A percentile compares a stretch with the other conserved stretches of the same genome.
These are phyloP conservation scores for Hydrozoanthus tunicans DNA, from an alignment of 64 coral and sea anemone species.

Conservation along the genomic window DNA sequence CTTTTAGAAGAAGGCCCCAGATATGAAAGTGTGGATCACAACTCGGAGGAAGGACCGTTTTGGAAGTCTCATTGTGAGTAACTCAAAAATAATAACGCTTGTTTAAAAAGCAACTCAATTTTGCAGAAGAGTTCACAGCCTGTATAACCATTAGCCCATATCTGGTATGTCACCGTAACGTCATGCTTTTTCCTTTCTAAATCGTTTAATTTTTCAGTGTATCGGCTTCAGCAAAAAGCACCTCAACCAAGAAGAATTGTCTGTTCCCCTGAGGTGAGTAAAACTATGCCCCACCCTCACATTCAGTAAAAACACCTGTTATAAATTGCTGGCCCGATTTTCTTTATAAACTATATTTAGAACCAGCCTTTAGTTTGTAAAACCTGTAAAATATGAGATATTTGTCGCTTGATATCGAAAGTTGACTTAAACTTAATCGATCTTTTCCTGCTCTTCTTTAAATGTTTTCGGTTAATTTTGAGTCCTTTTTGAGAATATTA, in stretches of 20 bases:
- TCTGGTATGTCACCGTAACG: not conserved
- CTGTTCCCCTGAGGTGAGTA: constrained; percentile 76
- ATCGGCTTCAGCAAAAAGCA: constrained; percentile 88
- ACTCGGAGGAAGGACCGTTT: constrained; percentile 42
- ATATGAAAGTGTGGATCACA: constrained; percentile 30
- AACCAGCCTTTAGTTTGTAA: not conserved
- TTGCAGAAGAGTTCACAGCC: not conserved
- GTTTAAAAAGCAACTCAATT: not conserved
- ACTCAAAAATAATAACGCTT: not conserved
- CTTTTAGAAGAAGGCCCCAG: constrained; percentile 17
- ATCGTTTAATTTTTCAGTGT: constrained; percentile 61
- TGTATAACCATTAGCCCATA: not conserved
- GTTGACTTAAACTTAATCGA: too few species aligned
- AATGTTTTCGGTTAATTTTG: too few species aligned
- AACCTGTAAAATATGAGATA: not conserved
- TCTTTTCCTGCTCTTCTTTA: too few species aligned
- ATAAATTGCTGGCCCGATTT: not conserved
- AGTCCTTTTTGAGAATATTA: too few species aligned
- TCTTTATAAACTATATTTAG: not conserved
- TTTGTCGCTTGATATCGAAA: too few species aligned
- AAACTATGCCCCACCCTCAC: constrained; percentile 17
- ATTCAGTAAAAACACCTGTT: constrained; percentile 45
- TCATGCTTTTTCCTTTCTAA: not conserved
- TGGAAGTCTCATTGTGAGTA: constrained; percentile 61
- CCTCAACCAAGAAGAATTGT: constrained; percentile 73